Percentiles rank a stretch among this genome's conserved stretches.
Conservation (phyloP, 2,113 vertebrate species). For the Hemichromis elongatus region DNA sequence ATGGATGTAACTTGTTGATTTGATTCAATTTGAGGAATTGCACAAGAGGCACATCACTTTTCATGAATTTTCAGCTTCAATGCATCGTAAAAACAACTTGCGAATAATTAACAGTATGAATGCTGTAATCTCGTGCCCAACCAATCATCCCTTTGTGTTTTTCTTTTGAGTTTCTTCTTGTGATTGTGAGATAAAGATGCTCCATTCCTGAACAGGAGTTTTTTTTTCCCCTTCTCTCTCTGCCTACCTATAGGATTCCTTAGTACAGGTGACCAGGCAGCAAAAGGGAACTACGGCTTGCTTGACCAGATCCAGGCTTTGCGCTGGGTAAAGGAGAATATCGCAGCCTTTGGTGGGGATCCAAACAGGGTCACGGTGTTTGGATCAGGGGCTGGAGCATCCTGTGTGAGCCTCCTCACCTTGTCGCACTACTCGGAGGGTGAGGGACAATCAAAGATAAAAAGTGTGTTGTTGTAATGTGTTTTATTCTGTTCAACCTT, state of each 20-base stretch:
- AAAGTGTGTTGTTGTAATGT: background rate
- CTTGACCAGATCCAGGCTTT: conserved; percentile 97
- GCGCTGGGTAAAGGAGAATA: conserved; percentile 96
- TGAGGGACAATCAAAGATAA: conserved; percentile 46
- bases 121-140: background rate
- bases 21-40: background rate
- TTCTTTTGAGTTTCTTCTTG: background rate
- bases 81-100: background rate
- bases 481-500: background rate
- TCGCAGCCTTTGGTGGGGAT: conserved; percentile 90
- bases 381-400: conserved; percentile 95
- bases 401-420: conserved; percentile 93
- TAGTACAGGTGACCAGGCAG: conserved; percentile 94
- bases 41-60: background rate
- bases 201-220: background rate
- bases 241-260: conserved; percentile 80
- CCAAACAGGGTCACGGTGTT: conserved; percentile 93
- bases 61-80: background rate
- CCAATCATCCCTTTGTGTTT: background rate
- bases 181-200: background rate
- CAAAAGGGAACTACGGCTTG: conserved; percentile 94
- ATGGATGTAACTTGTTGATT: conserved; percentile 12
- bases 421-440: conserved; percentile 97
- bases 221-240: background rate
- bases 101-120: conserved; percentile 9